A percentile compares a stretch with the other conserved stretches of the same genome.
Conservation (phyloP, 2,888 invertebrate species). For the Pantelozetes paolii region DNA sequence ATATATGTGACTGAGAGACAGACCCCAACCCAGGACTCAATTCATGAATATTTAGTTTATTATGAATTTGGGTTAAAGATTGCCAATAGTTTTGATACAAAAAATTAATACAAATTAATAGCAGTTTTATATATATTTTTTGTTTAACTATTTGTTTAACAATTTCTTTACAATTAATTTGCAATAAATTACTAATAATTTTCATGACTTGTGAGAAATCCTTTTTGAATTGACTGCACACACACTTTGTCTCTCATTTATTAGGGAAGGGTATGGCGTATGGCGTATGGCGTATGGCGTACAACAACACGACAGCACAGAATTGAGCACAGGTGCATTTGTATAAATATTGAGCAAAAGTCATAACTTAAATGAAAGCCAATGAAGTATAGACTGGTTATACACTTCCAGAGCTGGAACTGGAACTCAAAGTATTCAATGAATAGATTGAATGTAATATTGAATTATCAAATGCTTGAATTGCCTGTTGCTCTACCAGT, state of each 20-base stretch:
- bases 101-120: too few relatives aligned
- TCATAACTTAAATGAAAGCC: slow-evolving; percentile 6
- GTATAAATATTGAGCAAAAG: slow-evolving; percentile 19
- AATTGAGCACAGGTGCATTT: neutral
- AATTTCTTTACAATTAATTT: too few relatives aligned
- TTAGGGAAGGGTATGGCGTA: slow-evolving; percentile 18
- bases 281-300: neutral
- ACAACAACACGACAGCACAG: neutral
- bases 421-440: neutral
- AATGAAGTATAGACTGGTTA: slow-evolving; percentile 3
- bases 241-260: slow-evolving; percentile 2
- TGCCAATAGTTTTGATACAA: too few relatives aligned
- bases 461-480: slow-evolving; percentile 26
- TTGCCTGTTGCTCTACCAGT: slow-evolving; percentile 19
- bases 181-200: too few relatives aligned
- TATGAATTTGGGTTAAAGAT: too few relatives aligned
- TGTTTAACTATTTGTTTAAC: too few relatives aligned
- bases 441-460: slow-evolving; percentile 8
- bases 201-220: neutral
- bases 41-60: slow-evolving; percentile 10
- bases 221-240: slow-evolving; percentile 18
- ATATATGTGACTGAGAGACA: slow-evolving; percentile 10
- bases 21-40: neutral
- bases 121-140: too few relatives aligned
- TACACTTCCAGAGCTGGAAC: neutral